A percentile compares a stretch with the other conserved stretches of the same genome.
These are phyloP conservation scores for Synergus umbraculus DNA, from an alignment of 2,888 invertebrate species.

Conservation along the genomic window DNA sequence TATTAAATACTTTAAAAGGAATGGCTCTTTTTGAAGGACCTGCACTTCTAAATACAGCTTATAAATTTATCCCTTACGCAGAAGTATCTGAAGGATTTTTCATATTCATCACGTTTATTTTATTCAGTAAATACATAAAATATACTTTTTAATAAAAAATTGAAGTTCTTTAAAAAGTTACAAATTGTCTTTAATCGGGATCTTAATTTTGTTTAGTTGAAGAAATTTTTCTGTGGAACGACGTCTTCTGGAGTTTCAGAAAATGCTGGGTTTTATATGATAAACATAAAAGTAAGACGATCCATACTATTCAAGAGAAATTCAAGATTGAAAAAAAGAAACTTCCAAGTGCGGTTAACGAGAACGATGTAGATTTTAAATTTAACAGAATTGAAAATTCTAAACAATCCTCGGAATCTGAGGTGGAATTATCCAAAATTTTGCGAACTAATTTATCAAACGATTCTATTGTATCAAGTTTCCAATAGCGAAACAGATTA, in stretches of 20 bases:
- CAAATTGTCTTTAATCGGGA: not conserved
- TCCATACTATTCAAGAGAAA: not conserved
- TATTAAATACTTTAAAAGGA: conserved; percentile 65
- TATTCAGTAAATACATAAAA: conserved; percentile 60
- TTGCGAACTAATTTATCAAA: conserved; percentile 8
- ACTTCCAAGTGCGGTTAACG: not conserved
- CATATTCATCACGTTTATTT: conserved; percentile 58
- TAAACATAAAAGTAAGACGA: conserved; percentile 33
- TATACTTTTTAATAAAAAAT: conserved; percentile 2
- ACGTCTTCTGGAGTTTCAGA: conserved; percentile 60
- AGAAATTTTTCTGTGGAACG: conserved; percentile 65
- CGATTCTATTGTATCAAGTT: not conserved
- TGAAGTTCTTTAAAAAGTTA: not conserved
- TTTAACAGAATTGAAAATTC: not conserved
- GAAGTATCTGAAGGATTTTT: conserved; percentile 61
- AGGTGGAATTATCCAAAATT: conserved; percentile 4
- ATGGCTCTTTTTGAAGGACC: conserved; percentile 65
- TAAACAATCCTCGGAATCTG: not conserved
- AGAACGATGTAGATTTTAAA: not conserved
- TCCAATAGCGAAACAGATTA: not conserved
- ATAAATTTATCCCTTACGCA: conserved; percentile 58
- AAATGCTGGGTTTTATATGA: conserved; percentile 63
- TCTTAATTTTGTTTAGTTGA: conserved; percentile 59
- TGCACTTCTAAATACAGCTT: conserved; percentile 58
- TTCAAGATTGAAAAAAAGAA: not conserved